These are phyloP conservation scores for Griposia aprilina DNA, from an alignment of 2,888 invertebrate species.

Conservation along the genomic window DNA sequence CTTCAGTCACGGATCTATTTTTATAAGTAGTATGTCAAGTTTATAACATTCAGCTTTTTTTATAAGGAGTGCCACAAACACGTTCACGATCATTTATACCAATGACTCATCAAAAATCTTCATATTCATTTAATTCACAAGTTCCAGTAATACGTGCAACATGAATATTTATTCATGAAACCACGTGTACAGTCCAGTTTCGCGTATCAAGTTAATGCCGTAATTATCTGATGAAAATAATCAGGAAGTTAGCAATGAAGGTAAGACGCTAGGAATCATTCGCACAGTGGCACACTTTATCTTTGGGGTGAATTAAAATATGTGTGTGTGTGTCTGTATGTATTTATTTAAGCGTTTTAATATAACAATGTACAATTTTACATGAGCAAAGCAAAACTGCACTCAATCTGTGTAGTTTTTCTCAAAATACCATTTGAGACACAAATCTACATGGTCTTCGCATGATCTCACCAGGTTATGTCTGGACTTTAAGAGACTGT, in stretches of 20 bases:
- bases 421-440: too few species aligned
- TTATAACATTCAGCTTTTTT: slow-evolving; percentile 1
- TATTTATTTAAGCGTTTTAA: background rate
- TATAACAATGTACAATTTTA: background rate
- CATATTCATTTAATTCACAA: slow-evolving; percentile 12
- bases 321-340: background rate
- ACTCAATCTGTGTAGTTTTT: too few species aligned
- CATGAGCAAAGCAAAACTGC: background rate
- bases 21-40: background rate
- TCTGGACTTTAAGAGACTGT: too few species aligned
- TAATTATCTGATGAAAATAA: slow-evolving; percentile 50
- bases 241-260: slow-evolving; percentile 54
- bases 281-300: slow-evolving; percentile 10
- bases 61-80: background rate
- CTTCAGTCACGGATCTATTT: background rate
- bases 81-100: background rate
- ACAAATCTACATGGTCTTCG: too few species aligned
- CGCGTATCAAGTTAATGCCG: slow-evolving; percentile 37
- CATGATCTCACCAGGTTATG: too few species aligned
- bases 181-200: slow-evolving; percentile 11
- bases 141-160: slow-evolving; percentile 20
- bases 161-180: slow-evolving; percentile 19
- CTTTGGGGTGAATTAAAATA: slow-evolving; percentile 55
- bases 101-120: slow-evolving; percentile 23
- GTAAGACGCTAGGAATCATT: slow-evolving; percentile 29